Conservation (phyloP, 2,888 invertebrate genomes). For the Fabriciana adippe region DNA sequence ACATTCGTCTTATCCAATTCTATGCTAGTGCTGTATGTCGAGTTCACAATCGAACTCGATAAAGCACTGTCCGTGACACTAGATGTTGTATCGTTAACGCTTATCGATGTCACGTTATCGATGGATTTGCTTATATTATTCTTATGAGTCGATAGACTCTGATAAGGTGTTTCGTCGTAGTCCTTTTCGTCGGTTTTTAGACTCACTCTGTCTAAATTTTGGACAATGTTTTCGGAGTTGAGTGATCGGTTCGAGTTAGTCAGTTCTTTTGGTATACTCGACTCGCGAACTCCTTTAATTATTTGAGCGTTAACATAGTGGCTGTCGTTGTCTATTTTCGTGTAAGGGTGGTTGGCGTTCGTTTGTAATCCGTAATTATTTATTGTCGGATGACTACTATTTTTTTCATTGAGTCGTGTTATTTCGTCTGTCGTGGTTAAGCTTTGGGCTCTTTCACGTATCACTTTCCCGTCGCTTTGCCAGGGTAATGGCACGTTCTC, state of each 20-base stretch:
- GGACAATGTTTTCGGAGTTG: constrained; percentile 54
- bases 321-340: constrained; percentile 57
- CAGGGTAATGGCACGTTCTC: constrained; percentile 90
- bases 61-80: constrained; percentile 52
- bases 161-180: constrained; percentile 74
- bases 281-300: constrained; percentile 69
- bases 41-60: constrained; percentile 58
- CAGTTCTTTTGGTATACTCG: constrained; percentile 65
- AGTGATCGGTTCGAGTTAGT: constrained; percentile 54
- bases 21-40: constrained; percentile 60
- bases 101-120: constrained; percentile 73
- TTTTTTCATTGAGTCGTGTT: constrained; percentile 69
- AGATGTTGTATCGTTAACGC: constrained; percentile 54
- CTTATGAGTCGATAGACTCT: constrained; percentile 69
- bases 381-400: constrained; percentile 64
- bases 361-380: constrained; percentile 54
- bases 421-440: constrained; percentile 87
- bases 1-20: constrained; percentile 59
- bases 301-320: constrained; percentile 77
- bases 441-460: constrained; percentile 84
- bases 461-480: constrained; percentile 68
- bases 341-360: constrained; percentile 45
- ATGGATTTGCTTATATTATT: constrained; percentile 58
- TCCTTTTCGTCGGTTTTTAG: constrained; percentile 60
- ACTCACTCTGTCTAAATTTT: constrained; percentile 63